These are phyloP conservation scores for Dryadula phaetusa DNA, from an alignment of 2,888 invertebrate species.

Conservation along the genomic window DNA sequence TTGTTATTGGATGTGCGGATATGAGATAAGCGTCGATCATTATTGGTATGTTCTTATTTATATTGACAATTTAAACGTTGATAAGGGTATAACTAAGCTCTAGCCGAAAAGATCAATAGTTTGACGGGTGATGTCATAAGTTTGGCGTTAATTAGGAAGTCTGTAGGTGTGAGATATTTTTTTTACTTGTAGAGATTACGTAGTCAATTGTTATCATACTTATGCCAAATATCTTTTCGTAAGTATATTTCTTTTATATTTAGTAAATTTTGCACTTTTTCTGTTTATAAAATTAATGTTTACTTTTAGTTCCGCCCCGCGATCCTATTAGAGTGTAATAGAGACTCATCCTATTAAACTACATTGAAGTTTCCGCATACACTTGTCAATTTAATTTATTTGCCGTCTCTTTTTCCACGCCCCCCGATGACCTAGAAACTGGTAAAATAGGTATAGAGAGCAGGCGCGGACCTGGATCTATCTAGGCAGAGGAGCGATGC, in stretches of 20 bases:
- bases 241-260: background rate
- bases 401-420: slow-evolving; percentile 43
- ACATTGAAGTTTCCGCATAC: slow-evolving; percentile 36
- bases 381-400: slow-evolving; percentile 39
- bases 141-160: slow-evolving; percentile 49
- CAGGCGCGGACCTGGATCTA: slow-evolving; percentile 49
- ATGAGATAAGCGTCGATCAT: slow-evolving; percentile 71
- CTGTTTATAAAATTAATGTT: background rate
- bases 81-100: slow-evolving; percentile 4
- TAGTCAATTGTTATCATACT: background rate
- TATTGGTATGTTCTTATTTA: slow-evolving; percentile 60
- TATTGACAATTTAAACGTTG: background rate
- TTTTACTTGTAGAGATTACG: slow-evolving; percentile 12
- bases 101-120: slow-evolving; percentile 62
- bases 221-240: background rate
- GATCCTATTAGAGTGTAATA: slow-evolving; percentile 32
- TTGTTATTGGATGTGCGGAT: slow-evolving; percentile 61
- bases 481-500: slow-evolving; percentile 36
- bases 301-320: background rate
- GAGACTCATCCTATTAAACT: slow-evolving; percentile 35
- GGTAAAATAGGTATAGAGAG: slow-evolving; percentile 49
- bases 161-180: slow-evolving; percentile 42
- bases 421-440: slow-evolving; percentile 53
- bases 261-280: background rate
- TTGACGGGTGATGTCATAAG: slow-evolving; percentile 65